Evolutionary conservation across 2,888 invertebrate species (phyloP).

Genomic region (Pollenia labialis): DNA sequence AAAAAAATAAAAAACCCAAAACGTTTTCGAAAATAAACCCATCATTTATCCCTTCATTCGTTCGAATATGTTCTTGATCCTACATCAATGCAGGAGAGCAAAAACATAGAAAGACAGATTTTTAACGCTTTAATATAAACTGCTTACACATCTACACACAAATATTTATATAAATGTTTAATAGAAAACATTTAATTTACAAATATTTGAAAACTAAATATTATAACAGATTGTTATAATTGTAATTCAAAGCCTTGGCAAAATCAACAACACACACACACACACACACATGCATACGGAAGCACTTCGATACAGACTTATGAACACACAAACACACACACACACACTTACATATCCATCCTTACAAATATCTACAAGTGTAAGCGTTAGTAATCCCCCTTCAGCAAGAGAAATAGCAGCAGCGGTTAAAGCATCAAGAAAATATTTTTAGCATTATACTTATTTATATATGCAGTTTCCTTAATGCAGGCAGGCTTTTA

Average conservation of each 20-base stretch:
- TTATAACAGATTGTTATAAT: constrained; percentile 66
- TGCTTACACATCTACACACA: background rate
- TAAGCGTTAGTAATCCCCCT: constrained; percentile 60
- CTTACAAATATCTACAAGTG: constrained; percentile 24
- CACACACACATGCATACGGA: constrained; percentile 1
- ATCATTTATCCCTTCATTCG: too few relatives aligned
- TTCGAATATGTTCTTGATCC: too few relatives aligned
- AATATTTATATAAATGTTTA: constrained; percentile 31
- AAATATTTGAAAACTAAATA: constrained; percentile 63
- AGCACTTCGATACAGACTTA: constrained; percentile 13
- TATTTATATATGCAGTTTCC: constrained; percentile 29
- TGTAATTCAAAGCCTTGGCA: constrained; percentile 56
- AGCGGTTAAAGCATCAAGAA: constrained; percentile 15
- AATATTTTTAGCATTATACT: constrained; percentile 34
- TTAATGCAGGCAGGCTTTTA: constrained; percentile 24
- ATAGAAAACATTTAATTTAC: constrained; percentile 58
- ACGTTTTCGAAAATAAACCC: background rate
- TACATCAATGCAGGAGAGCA: background rate
- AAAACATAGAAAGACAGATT: background rate
- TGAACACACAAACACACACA: background rate
- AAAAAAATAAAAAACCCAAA: constrained; percentile 3
- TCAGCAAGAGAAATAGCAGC: constrained; percentile 16
- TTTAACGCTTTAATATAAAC: constrained; percentile 5
- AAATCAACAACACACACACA: constrained; percentile 49
- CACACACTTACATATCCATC: background rate